Base-by-base conservation (phyloP, 2,888 invertebrate species). In the Conus canariensis region DNA sequence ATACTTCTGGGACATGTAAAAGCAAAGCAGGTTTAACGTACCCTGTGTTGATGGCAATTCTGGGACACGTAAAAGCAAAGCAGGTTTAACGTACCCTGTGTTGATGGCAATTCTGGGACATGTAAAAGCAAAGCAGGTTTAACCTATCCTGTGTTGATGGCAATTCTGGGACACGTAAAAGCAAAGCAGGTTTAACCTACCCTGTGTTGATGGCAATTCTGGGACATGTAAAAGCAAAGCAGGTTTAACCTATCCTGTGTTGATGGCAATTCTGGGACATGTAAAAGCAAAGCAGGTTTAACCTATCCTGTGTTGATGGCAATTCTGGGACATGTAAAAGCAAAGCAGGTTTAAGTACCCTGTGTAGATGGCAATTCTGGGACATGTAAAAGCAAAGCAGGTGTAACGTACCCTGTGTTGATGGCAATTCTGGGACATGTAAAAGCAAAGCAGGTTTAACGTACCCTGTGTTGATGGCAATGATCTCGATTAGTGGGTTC, bases 401-500 rank as follows among this genome's bases (percentile, higher is more conserved):
- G n/a, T 9, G 6, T 7, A 10, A 60, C 94, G 91, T 94, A 96
- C 96, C 99, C 99, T 0, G 99, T 98, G 96, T 98, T 99, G 86
- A 99, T 98, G 0, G 99, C 98, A n/a, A n/a, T 45, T 45, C 45
- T 45, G 45, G 2, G 45, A 45, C 45, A 45, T 45, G 64, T 58
- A 58, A 30, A 56, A 45, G 14, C 7, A 58, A 8, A 25, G 14
- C 25, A 85, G 25, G n/a, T 9, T n/a, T 7, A 10, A 60, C 94
- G 91, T 94, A 96, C 96, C 99, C 99, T 0, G 99, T 98, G 96
- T 98, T 99, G 86, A 99, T 98, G 0, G 99, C 98, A 91, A 99
- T 99, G 90, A 99, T 99, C 97, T 99, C 99, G 91, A 99, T 98
- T 0, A 99, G 97, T 0, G 99, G 99, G 96, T 99, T 99, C 95